Evolutionary conservation across 2,888 invertebrate genomes (phyloP).

Genomic region (Eilema caniola): DNA sequence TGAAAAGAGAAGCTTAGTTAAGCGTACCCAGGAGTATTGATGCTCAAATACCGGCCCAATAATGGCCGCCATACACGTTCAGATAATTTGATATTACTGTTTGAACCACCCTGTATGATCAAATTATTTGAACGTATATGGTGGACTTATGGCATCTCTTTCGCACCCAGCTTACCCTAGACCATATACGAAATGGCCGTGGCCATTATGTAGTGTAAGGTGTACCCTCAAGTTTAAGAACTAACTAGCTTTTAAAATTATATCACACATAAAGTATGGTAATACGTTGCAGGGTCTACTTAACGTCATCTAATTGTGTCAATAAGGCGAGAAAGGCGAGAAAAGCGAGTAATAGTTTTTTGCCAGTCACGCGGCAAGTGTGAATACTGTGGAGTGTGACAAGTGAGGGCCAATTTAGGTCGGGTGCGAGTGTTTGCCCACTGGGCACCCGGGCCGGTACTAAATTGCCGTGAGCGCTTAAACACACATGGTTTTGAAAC

Average conservation of each 20-base stretch:
- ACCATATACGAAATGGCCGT: too few relatives aligned
- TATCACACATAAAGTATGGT: constrained; percentile 4
- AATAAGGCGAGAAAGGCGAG: constrained; percentile 64
- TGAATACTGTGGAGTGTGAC: constrained; percentile 63
- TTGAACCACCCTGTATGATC: too few relatives aligned
- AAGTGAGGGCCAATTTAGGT: constrained; percentile 73
- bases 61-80: too few relatives aligned
- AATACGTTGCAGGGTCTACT: constrained; percentile 41
- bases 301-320: constrained; percentile 61
- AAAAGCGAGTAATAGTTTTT: constrained; percentile 65
- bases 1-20: too few relatives aligned
- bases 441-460: constrained; percentile 44
- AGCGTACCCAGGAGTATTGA: too few relatives aligned
- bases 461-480: constrained; percentile 39
- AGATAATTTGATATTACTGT: too few relatives aligned
- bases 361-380: constrained; percentile 67
- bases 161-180: too few relatives aligned
- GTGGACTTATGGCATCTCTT: too few relatives aligned
- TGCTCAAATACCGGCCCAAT: too few relatives aligned
- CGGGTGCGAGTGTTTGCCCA: constrained; percentile 70
- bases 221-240: constrained; percentile 24
- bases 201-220: too few relatives aligned
- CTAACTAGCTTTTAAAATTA: constrained; percentile 17
- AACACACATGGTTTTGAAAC: constrained; percentile 16
- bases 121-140: too few relatives aligned